Evolutionary conservation across 2,888 invertebrate genomes (phyloP), one percentile per base, ranked within the genome.

Genomic region (Lottia gigantea): DNA sequence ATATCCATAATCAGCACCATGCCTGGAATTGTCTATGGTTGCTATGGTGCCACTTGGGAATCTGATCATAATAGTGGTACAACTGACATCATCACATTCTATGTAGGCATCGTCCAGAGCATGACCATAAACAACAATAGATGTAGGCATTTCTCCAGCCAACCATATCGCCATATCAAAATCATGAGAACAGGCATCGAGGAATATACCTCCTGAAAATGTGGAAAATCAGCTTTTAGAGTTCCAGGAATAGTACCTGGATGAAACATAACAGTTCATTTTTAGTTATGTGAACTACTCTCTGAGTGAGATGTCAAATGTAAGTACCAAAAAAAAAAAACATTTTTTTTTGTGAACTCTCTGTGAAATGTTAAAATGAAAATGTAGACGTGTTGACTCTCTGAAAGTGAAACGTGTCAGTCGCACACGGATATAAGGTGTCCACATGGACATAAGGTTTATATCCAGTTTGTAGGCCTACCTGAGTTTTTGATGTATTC

Each of bases 91-190:
- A 47, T 67, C 70, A 63, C 49, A 47, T 15, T 64, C n/a, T 25
- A 23, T 23, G 25, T 46, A 68, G 45, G 46, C 63, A 19, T 47
- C 68, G 40, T 65, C 62, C 16, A 47, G 47, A 16, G 65, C 65
- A 62, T 67, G 49, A 16, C 74, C 78, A 0, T 64, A 61, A 12
- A 74, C 76, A 8, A 71, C 72, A 26, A 76, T 64, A n/a, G 72
- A 71, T 19, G 49, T 63, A 6, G 78, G 78, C 45, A 66, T 73
- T 25, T 74, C 76, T 12, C 74, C 76, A 15, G 72, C 49, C 47
- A 77, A 40, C 74, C 76, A 77, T 40, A 71, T 74, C 6, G 74
- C 72, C 26, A 72, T 71, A 64, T 78, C 78, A 16, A 78, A 67
- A 47, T 73, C 72, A 25, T 78, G 78, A 25, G 77, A 74, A 16